These are phyloP conservation scores for Hippasteria phrygiana DNA, from an alignment of 53 echinoderm and acorn worm species.

Conservation along the genomic window DNA sequence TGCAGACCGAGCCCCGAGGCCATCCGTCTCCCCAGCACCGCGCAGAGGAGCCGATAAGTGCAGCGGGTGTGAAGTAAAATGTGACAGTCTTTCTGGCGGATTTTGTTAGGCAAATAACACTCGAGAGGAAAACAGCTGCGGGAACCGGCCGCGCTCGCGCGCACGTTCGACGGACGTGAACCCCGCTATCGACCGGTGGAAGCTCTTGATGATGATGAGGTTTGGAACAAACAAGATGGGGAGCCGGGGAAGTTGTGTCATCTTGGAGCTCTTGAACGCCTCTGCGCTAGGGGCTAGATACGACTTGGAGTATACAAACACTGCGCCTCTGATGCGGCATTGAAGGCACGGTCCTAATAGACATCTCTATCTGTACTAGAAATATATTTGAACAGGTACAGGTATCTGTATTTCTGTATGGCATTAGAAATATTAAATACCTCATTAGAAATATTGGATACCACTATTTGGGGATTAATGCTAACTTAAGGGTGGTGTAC, in stretches of 20 bases:
- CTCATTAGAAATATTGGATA: too few species aligned
- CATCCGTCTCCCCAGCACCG: background rate
- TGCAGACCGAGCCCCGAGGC: background rate
- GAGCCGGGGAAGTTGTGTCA: background rate
- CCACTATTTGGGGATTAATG: too few species aligned
- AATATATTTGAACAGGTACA: too few species aligned
- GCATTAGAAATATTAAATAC: too few species aligned
- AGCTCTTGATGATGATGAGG: background rate
- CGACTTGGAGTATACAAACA: background rate
- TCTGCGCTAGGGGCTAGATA: background rate
- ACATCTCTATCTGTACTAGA: too few species aligned
- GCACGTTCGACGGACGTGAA: conserved; percentile 12
- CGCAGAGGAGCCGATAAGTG: conserved; percentile 9
- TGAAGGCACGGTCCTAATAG: too few species aligned
- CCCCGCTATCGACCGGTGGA: conserved; percentile 15
- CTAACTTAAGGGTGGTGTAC: too few species aligned
- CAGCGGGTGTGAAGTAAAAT: conserved; percentile 33
- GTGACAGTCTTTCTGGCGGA: conserved; percentile 26
- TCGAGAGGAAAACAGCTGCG: conserved; percentile 32
- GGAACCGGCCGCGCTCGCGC: background rate
- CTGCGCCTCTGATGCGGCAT: background rate
- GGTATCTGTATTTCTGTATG: too few species aligned
- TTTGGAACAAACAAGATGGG: conserved; percentile 4
- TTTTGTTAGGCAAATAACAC: conserved; percentile 40
- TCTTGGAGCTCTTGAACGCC: background rate